phyloP scores from a whole-genome alignment of 2,797 vertebrate species.

The Neosilurus mollespiculum region DNA sequence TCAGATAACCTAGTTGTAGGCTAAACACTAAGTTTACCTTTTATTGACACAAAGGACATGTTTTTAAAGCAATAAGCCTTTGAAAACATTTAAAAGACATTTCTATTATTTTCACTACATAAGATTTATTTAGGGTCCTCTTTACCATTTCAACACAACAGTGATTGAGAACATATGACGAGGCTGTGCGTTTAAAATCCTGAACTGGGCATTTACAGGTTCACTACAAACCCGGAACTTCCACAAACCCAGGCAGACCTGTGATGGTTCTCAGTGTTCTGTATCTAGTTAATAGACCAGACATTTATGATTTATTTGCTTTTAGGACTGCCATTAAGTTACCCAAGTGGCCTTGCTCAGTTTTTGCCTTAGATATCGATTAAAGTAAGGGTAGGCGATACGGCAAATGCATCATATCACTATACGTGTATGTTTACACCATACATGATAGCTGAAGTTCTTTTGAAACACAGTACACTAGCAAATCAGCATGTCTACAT shows the following conservation, averaged over 20 bases:
- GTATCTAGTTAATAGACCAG: slow-evolving; percentile 5
- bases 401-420: slow-evolving; percentile 1
- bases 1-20: background rate
- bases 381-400: background rate
- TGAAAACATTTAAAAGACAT: slow-evolving; percentile 39
- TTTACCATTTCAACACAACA: slow-evolving; percentile 26
- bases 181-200: background rate
- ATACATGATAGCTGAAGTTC: background rate
- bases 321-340: slow-evolving; percentile 38
- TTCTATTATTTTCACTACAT: slow-evolving; percentile 38
- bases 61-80: slow-evolving; percentile 38
- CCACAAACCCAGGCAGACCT: slow-evolving; percentile 59
- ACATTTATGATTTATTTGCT: slow-evolving; percentile 26
- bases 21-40: slow-evolving; percentile 31
- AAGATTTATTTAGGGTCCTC: slow-evolving; percentile 40
- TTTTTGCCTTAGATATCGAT: slow-evolving; percentile 29
- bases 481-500: background rate
- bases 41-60: slow-evolving; percentile 29
- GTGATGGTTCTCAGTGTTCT: slow-evolving; percentile 31
- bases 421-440: slow-evolving; percentile 2
- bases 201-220: slow-evolving; percentile 18
- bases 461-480: background rate
- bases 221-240: background rate
- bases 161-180: background rate
- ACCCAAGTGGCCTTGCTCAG: slow-evolving; percentile 47